These are phyloP conservation scores for Elephantulus edwardii DNA, from an alignment of 2,113 vertebrate species.

Conservation along the genomic window DNA sequence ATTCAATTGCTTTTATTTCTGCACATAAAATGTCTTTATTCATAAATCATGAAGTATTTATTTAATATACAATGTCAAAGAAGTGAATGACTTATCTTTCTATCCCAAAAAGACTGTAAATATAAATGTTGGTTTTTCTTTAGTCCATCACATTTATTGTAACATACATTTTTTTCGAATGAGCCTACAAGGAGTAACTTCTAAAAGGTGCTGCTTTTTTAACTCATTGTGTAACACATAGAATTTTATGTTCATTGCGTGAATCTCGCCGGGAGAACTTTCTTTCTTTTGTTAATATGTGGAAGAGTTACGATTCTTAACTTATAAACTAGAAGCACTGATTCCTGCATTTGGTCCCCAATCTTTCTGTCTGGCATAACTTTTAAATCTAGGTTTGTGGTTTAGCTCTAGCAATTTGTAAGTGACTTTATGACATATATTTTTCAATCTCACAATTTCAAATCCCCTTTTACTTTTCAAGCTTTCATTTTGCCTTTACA, in stretches of 20 bases:
- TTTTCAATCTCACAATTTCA: background rate
- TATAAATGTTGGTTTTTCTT: background rate
- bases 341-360: background rate
- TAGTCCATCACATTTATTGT: background rate
- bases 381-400: background rate
- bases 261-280: background rate
- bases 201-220: background rate
- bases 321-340: background rate
- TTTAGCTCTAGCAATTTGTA: background rate
- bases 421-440: background rate
- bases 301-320: background rate
- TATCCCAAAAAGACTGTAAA: background rate
- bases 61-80: background rate
- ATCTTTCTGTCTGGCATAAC: too few relatives aligned
- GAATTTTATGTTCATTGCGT: background rate
- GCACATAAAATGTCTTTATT: background rate
- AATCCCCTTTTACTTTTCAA: background rate
- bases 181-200: background rate
- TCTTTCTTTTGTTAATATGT: background rate
- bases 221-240: background rate
- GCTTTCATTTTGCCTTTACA: background rate
- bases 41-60: background rate
- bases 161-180: background rate
- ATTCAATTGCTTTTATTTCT: constrained; percentile 11
- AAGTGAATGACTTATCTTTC: background rate